Conservation (phyloP, 1,140 invertebrate genomes). For the Zaprionus kolodkinae region DNA sequence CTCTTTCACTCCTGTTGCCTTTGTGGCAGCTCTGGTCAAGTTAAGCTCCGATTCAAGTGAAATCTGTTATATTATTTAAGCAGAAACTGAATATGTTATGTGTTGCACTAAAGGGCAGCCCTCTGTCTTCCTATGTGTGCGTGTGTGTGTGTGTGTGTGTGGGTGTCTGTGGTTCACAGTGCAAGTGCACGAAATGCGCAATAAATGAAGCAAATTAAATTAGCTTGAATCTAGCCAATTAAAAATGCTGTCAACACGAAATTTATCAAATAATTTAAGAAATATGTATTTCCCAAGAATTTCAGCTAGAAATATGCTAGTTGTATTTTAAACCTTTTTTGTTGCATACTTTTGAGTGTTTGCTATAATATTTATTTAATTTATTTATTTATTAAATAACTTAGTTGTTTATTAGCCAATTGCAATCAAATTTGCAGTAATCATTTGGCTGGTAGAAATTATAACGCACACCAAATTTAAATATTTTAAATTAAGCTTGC, state of each 20-base stretch:
- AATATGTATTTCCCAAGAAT: not conserved
- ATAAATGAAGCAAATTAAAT: constrained; percentile 14
- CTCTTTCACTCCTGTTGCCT: not conserved
- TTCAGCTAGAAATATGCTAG: not conserved
- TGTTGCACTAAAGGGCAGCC: not conserved
- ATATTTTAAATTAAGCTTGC: too few relatives aligned
- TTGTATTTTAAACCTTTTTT: too few relatives aligned
- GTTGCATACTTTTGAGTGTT: too few relatives aligned
- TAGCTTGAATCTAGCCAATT: not conserved
- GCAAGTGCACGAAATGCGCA: constrained; percentile 6
- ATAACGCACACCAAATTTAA: too few relatives aligned
- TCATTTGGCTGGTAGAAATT: too few relatives aligned
- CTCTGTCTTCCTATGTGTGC: not conserved
- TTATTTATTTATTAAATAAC: too few relatives aligned
- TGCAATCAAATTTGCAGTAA: too few relatives aligned
- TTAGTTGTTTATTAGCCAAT: too few relatives aligned
- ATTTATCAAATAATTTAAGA: not conserved
- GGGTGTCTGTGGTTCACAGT: not conserved
- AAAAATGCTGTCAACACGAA: not conserved
- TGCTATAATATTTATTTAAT: too few relatives aligned
- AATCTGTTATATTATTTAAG: constrained; percentile 15
- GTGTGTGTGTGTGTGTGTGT: not conserved
- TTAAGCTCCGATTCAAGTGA: constrained; percentile 9
- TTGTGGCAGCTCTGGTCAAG: constrained; percentile 6
- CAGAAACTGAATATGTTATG: not conserved